Conservation (phyloP, 1,140 invertebrate species). For the Rhyacophila brunnea region DNA sequence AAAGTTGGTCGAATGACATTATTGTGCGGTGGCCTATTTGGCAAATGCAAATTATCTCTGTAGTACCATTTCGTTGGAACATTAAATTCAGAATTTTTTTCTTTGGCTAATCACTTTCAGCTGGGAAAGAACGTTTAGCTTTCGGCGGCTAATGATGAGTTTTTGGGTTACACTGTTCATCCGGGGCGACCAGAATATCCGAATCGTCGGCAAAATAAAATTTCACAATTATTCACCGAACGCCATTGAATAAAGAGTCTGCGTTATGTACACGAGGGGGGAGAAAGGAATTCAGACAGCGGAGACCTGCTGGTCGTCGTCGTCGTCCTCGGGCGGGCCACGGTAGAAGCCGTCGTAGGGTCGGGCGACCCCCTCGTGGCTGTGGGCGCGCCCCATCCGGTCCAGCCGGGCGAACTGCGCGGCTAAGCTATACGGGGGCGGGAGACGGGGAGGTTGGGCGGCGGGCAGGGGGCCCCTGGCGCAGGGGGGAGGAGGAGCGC, state of each 20-base stretch:
- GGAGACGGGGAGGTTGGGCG: conserved; percentile 52
- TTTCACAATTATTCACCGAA: background rate
- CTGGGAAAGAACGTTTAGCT: too few relatives aligned
- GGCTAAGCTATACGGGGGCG: conserved; percentile 70
- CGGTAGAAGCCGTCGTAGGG: conserved; percentile 68
- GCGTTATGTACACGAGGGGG: background rate
- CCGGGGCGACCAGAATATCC: background rate
- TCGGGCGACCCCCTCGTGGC: conserved; percentile 78
- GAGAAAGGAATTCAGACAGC: conserved; percentile 42
- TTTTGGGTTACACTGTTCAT: too few relatives aligned
- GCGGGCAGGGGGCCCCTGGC: conserved; percentile 42
- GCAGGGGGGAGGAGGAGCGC: conserved; percentile 59
- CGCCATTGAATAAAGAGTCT: background rate
- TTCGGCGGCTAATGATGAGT: too few relatives aligned
- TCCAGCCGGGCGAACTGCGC: conserved; percentile 74
- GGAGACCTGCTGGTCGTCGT: conserved; percentile 56
- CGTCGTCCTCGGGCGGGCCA: conserved; percentile 69
- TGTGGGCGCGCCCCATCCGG: conserved; percentile 77
- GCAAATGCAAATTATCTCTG: too few relatives aligned
- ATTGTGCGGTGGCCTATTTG: too few relatives aligned
- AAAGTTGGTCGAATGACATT: too few relatives aligned
- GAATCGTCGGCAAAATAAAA: background rate
- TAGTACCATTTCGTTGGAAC: too few relatives aligned
- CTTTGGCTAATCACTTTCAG: too few relatives aligned
- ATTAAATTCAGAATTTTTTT: too few relatives aligned